Evolutionary conservation across 30 jellyfish, hydroid and myxozoan genomes (phyloP).

Genomic region (Chrysaora quinquecirrha): DNA sequence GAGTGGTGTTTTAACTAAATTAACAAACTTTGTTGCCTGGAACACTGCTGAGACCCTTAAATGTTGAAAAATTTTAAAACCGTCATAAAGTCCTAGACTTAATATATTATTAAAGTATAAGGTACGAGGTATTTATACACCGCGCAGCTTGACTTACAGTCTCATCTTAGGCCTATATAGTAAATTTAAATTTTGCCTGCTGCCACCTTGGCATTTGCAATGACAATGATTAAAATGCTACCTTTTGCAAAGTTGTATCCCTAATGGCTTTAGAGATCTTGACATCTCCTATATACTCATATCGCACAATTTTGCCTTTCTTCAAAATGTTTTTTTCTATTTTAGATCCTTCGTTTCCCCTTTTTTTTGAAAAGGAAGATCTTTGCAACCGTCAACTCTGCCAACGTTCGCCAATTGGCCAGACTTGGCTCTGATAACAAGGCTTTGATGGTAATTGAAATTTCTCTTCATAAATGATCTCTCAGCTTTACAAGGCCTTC

Average conservation of each 20-base stretch:
- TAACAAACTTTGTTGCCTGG: no score
- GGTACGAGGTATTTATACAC: no score
- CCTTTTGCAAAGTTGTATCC: constrained; percentile 40
- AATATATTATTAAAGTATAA: no score
- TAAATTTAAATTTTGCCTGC: no score
- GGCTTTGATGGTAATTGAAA: not conserved
- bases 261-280: constrained; percentile 25
- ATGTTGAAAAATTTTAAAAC: no score
- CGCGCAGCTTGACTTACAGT: no score
- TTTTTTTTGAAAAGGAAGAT: constrained; percentile 30
- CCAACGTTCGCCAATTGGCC: constrained; percentile 21
- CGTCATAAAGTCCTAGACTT: no score
- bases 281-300: constrained; percentile 12
- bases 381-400: constrained; percentile 21
- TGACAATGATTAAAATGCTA: no score
- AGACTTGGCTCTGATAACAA: constrained; percentile 8
- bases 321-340: not conserved
- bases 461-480: not conserved
- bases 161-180: no score
- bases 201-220: no score
- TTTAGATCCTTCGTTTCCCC: constrained; percentile 36
- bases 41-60: no score
- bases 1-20: no score
- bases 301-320: constrained; percentile 8
- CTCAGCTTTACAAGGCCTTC: constrained; percentile 39